Evolutionary conservation across 2,797 vertebrate species (phyloP).

Genomic region (Pipistrellus pygmaeus): DNA sequence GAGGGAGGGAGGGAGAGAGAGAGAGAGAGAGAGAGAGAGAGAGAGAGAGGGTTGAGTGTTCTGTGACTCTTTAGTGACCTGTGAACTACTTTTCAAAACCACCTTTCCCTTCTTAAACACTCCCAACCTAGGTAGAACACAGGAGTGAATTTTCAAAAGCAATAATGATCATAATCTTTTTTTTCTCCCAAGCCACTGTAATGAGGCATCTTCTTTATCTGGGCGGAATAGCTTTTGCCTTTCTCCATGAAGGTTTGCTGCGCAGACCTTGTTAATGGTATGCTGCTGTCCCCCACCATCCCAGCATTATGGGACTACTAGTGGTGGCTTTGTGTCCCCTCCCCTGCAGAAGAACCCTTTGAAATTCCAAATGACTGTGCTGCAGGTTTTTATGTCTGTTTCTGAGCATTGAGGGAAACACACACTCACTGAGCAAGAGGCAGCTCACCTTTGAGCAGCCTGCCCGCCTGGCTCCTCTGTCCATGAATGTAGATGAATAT

Average conservation of each 20-base stretch:
- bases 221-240: conserved; percentile 79
- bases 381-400: conserved; percentile 86
- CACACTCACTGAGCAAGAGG: conserved; percentile 83
- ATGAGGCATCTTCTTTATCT: conserved; percentile 82
- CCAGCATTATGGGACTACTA: conserved; percentile 84
- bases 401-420: conserved; percentile 82
- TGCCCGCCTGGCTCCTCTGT: conserved; percentile 81
- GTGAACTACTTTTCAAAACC: conserved; percentile 82
- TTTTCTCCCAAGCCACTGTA: conserved; percentile 64
- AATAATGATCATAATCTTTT: conserved; percentile 80
- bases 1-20: conserved; percentile 51
- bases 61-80: conserved; percentile 81
- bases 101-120: conserved; percentile 74
- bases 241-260: conserved; percentile 81
- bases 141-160: conserved; percentile 77
- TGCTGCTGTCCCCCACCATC: conserved; percentile 81
- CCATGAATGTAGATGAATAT: conserved; percentile 76
- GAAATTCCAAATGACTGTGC: conserved; percentile 88
- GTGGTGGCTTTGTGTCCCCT: conserved; percentile 86
- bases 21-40: conserved; percentile 59
- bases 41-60: conserved; percentile 83
- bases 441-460: conserved; percentile 84
- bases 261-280: conserved; percentile 82
- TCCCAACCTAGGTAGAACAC: conserved; percentile 81
- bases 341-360: conserved; percentile 88